Evolutionary conservation across 2,888 invertebrate species (phyloP).

Genomic region (Hybos culiciformis): DNA sequence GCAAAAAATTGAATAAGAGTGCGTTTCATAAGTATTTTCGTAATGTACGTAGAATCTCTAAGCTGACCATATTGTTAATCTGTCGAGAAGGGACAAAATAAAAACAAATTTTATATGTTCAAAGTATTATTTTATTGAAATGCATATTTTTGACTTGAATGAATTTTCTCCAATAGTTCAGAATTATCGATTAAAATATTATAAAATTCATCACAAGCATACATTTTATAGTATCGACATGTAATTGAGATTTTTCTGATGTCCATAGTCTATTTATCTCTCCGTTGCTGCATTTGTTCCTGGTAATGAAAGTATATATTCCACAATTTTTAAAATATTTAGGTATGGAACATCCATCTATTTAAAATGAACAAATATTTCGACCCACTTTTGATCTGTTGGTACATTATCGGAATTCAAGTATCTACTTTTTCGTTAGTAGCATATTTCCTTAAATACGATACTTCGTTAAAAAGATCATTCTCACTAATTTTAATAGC

Average conservation of each 20-base stretch:
- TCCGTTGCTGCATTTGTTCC: neutral
- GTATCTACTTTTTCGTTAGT: neutral
- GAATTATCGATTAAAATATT: neutral
- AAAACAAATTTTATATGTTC: neutral
- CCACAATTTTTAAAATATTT: neutral
- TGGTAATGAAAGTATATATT: neutral
- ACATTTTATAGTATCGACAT: neutral
- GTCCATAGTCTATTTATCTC: neutral
- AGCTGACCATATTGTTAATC: neutral
- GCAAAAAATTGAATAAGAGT: too few relatives aligned
- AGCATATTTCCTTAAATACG: neutral
- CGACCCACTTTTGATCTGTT: neutral
- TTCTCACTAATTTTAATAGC: neutral
- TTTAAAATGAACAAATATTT: neutral
- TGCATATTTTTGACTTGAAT: neutral
- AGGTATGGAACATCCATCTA: neutral
- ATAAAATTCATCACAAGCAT: neutral
- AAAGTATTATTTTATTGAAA: neutral
- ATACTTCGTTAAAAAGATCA: neutral
- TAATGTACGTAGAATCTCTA: too few relatives aligned
- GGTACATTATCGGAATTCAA: neutral
- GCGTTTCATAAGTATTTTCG: too few relatives aligned
- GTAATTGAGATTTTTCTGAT: slow-evolving; percentile 1
- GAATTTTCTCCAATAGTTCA: neutral
- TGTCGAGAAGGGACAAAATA: neutral